phyloP scores from a whole-genome alignment of 2,113 vertebrate species.

The Oncorhynchus nerka region DNA sequence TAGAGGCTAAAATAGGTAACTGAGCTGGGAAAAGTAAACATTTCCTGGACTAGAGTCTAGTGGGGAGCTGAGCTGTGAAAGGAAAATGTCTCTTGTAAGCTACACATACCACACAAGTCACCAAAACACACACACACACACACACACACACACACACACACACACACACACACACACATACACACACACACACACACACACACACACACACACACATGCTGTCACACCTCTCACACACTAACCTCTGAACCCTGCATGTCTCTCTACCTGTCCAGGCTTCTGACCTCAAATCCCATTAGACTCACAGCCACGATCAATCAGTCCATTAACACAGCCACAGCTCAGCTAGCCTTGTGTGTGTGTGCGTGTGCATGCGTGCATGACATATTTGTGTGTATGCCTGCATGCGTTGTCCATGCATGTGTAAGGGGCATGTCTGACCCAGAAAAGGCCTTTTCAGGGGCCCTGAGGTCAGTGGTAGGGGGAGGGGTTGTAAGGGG shows the following conservation, averaged over 20 bases:
- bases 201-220: too few relatives aligned
- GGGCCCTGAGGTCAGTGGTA: too few relatives aligned
- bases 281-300: not conserved
- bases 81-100: too few relatives aligned
- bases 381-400: not conserved
- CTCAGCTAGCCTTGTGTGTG: not conserved
- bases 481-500: not conserved
- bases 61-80: not conserved
- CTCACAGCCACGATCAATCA: not conserved
- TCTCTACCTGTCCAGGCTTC: not conserved
- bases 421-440: conserved; percentile 23
- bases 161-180: too few relatives aligned
- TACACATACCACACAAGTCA: too few relatives aligned
- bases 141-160: too few relatives aligned
- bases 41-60: too few relatives aligned
- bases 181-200: too few relatives aligned
- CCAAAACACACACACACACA: too few relatives aligned
- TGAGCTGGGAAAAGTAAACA: too few relatives aligned
- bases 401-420: not conserved
- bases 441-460: conserved; percentile 21
- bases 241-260: not conserved
- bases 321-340: not conserved
- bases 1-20: too few relatives aligned
- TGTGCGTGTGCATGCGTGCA: not conserved
- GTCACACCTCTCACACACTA: too few relatives aligned